Conservation (phyloP, 1,140 invertebrate species). For the Drosophila athabasca region DNA sequence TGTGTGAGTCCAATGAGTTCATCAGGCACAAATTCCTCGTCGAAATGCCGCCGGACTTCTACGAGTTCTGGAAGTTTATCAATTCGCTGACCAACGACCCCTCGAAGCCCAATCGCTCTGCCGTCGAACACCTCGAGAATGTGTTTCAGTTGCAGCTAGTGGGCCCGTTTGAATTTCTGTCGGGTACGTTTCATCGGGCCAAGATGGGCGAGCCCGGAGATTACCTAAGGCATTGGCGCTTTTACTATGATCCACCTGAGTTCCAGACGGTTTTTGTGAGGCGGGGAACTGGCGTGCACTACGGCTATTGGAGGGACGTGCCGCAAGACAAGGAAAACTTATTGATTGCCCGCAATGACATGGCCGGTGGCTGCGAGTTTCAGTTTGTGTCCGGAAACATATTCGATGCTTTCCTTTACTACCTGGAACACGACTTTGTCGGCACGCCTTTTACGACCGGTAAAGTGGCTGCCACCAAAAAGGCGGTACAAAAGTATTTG, state of each 20-base stretch:
- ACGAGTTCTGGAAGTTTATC: slow-evolving; percentile 92
- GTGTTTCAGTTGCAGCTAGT: slow-evolving; percentile 89
- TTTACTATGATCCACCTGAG: slow-evolving; percentile 97
- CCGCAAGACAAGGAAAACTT: slow-evolving; percentile 88
- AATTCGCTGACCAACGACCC: slow-evolving; percentile 86
- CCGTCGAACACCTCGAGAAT: slow-evolving; percentile 86
- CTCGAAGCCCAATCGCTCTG: slow-evolving; percentile 84
- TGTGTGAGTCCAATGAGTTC: slow-evolving; percentile 83
- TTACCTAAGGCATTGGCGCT: slow-evolving; percentile 93
- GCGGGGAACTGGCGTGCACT: slow-evolving; percentile 88
- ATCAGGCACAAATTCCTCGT: slow-evolving; percentile 92
- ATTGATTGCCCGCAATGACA: slow-evolving; percentile 91
- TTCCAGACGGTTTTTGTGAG: slow-evolving; percentile 92
- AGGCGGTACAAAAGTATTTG: slow-evolving; percentile 87
- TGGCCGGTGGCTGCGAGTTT: slow-evolving; percentile 88
- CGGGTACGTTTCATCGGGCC: slow-evolving; percentile 86
- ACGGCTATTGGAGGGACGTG: slow-evolving; percentile 95
- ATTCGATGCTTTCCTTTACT: slow-evolving; percentile 90
- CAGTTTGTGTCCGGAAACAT: slow-evolving; percentile 91
- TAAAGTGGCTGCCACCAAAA: slow-evolving; percentile 86
- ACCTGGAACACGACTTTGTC: slow-evolving; percentile 87
- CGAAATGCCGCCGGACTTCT: slow-evolving; percentile 95
- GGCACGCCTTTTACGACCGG: slow-evolving; percentile 88
- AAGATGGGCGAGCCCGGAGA: slow-evolving; percentile 86
- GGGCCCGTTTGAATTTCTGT: slow-evolving; percentile 94